Conservation (phyloP, 2,797 vertebrate genomes). For the Agapornis canus region DNA sequence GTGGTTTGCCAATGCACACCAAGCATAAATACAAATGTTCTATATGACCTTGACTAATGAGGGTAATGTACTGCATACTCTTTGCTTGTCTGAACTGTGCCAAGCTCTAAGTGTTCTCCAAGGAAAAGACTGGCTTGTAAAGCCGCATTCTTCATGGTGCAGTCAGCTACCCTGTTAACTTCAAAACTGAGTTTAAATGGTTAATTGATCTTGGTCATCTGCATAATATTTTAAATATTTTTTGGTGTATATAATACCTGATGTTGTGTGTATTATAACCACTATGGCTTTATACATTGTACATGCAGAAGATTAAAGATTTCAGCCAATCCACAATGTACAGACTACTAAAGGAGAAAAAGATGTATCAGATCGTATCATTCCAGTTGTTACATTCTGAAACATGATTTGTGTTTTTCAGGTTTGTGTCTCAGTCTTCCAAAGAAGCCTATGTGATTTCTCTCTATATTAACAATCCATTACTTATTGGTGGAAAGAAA, state of each 20-base stretch:
- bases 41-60: background rate
- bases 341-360: background rate
- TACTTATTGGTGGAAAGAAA: conserved; percentile 96
- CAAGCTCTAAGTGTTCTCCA: background rate
- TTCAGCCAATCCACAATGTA: background rate
- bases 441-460: conserved; percentile 99
- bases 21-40: background rate
- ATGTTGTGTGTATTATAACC: background rate
- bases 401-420: conserved; percentile 20
- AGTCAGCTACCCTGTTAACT: background rate
- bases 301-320: background rate
- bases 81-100: background rate
- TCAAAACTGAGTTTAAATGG: background rate
- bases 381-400: background rate
- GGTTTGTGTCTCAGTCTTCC: conserved; percentile 89
- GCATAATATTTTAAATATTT: background rate
- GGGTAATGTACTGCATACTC: background rate
- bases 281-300: background rate
- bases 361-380: background rate
- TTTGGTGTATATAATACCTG: background rate
- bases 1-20: background rate
- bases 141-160: background rate
- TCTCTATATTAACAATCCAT: conserved; percentile 94
- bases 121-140: background rate
- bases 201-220: background rate